A percentile compares a stretch with the other conserved stretches of the same genome.
Conservation (phyloP, 2,797 vertebrate genomes). For the Alosa sapidissima region DNA sequence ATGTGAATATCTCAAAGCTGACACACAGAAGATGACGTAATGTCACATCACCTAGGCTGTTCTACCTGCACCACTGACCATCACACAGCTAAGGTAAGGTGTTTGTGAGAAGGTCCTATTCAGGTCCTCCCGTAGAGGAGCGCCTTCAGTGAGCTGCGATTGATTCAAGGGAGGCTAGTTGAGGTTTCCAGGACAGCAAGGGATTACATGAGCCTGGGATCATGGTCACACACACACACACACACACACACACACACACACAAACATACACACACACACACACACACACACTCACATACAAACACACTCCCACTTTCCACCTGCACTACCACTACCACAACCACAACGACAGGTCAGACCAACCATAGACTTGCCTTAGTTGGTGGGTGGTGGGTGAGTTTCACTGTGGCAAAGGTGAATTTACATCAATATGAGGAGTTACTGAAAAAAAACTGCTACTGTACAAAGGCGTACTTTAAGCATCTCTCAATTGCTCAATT, state of each 20-base stretch:
- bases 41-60: too few relatives aligned
- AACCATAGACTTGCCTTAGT: neutral
- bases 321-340: neutral
- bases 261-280: neutral
- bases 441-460: too few relatives aligned
- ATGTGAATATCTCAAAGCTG: too few relatives aligned
- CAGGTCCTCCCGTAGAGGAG: neutral
- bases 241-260: neutral
- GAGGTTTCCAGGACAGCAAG: constrained; percentile 59
- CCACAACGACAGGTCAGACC: neutral
- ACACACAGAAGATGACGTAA: too few relatives aligned
- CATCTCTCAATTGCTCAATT: too few relatives aligned
- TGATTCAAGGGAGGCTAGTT: constrained; percentile 49
- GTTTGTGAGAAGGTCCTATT: neutral
- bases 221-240: neutral
- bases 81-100: neutral
- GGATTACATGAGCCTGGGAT: constrained; percentile 48
- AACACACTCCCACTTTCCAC: neutral
- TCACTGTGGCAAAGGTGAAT: too few relatives aligned
- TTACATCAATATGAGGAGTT: too few relatives aligned
- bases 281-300: neutral
- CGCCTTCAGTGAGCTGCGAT: constrained; percentile 21
- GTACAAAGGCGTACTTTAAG: too few relatives aligned
- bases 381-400: too few relatives aligned
- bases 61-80: neutral